A percentile compares a stretch with the other conserved stretches of the same genome.
Conservation (phyloP, 2,888 invertebrate genomes). For the Microctonus hyperodae region DNA sequence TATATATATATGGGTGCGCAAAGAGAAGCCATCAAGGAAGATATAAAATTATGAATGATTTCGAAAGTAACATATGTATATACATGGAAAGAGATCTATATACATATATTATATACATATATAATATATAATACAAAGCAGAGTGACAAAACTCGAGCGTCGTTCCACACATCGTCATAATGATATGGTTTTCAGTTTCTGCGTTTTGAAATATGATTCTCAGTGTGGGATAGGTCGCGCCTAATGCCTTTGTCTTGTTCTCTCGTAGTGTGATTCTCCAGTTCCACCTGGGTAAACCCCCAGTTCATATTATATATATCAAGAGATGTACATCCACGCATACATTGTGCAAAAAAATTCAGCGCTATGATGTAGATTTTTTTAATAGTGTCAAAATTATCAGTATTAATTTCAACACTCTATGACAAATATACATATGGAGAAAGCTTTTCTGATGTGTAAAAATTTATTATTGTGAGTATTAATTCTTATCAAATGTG, state of each 20-base stretch:
- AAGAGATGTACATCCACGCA: neutral
- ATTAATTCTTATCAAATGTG: too few species aligned
- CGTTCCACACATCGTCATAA: constrained; percentile 52
- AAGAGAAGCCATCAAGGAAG: neutral
- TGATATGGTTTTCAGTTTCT: constrained; percentile 62
- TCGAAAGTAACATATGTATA: neutral
- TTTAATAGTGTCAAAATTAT: too few species aligned
- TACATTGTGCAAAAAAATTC: too few species aligned
- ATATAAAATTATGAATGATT: neutral
- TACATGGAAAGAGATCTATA: neutral
- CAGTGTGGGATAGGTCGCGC: constrained; percentile 57
- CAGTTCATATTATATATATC: neutral
- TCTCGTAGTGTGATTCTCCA: neutral
- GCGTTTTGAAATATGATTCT: constrained; percentile 61
- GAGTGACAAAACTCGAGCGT: constrained; percentile 37
- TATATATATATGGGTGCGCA: too few species aligned
- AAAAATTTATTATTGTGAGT: too few species aligned
- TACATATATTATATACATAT: neutral
- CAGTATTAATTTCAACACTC: too few species aligned
- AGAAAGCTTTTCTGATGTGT: too few species aligned
- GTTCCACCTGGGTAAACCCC: neutral
- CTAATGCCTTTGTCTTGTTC: constrained; percentile 6
- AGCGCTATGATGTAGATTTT: too few species aligned
- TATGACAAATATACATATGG: too few species aligned
- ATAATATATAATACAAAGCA: neutral